These are phyloP conservation scores for Caenorhabditis doughertyi DNA, from an alignment of 2,888 invertebrate species.

Conservation along the genomic window DNA sequence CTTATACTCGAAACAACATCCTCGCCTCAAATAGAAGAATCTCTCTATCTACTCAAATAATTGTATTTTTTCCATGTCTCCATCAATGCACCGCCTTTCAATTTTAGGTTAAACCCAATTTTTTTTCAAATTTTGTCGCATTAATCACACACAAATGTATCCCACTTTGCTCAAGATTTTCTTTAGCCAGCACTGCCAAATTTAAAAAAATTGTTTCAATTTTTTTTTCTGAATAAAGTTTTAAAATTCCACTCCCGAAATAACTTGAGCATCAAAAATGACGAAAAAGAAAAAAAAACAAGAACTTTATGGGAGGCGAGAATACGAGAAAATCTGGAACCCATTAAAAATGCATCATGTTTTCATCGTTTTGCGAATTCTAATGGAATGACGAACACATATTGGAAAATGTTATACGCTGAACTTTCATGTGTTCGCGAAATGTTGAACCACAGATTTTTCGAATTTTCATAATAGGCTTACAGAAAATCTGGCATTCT, in stretches of 20 bases:
- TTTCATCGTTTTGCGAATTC: slow-evolving; percentile 17
- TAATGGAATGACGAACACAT: slow-evolving; percentile 17
- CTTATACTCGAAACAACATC: neutral
- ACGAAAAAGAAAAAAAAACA: neutral
- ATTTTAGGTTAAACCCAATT: slow-evolving; percentile 11
- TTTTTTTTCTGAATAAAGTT: slow-evolving; percentile 21
- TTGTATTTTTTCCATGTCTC: slow-evolving; percentile 34
- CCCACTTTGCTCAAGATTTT: neutral
- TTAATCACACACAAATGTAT: neutral
- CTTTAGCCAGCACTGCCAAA: slow-evolving; percentile 31
- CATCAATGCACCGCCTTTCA: slow-evolving; percentile 54
- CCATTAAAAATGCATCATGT: slow-evolving; percentile 50
- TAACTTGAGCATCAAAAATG: neutral
- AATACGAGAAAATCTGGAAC: slow-evolving; percentile 43
- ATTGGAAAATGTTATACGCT: slow-evolving; percentile 8
- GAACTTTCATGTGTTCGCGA: neutral
- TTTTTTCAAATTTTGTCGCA: slow-evolving; percentile 1
- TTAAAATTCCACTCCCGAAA: neutral
- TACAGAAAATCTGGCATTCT: too few species aligned
- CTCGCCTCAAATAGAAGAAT: slow-evolving; percentile 65
- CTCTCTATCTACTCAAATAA: slow-evolving; percentile 66
- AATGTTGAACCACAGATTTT: neutral
- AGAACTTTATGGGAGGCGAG: slow-evolving; percentile 19
- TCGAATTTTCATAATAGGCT: slow-evolving; percentile 1
- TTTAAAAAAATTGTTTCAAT: neutral